Evolutionary conservation across 2,888 invertebrate genomes (phyloP).

Genomic region (Apodemia duryi): DNA sequence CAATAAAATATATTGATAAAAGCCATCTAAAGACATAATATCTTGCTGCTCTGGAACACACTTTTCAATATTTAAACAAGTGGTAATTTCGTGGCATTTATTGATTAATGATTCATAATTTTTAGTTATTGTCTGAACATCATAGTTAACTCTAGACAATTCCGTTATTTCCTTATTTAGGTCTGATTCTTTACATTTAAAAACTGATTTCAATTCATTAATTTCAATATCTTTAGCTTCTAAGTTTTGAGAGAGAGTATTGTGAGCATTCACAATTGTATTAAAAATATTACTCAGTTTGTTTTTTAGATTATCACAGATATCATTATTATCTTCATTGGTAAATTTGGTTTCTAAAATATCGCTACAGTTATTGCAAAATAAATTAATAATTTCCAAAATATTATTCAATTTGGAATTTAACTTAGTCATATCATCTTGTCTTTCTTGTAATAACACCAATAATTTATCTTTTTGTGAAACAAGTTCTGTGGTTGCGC

Average conservation of each 20-base stretch:
- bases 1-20: conserved; percentile 40
- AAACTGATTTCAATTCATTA: conserved; percentile 25
- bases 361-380: conserved; percentile 26
- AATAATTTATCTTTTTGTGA: conserved; percentile 38
- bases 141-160: conserved; percentile 21
- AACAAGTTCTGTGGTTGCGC: conserved; percentile 36
- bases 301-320: conserved; percentile 23
- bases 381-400: conserved; percentile 30
- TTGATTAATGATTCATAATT: conserved; percentile 40
- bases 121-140: conserved; percentile 33
- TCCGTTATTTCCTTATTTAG: conserved; percentile 16
- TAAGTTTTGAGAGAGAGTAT: conserved; percentile 27
- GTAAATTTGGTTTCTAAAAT: conserved; percentile 18
- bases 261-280: conserved; percentile 25
- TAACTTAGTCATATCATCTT: conserved; percentile 23
- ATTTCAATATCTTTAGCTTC: conserved; percentile 35
- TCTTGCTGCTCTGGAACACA: conserved; percentile 28
- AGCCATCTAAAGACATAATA: conserved; percentile 28
- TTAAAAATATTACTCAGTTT: conserved; percentile 31
- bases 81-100: conserved; percentile 37
- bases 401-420: conserved; percentile 29
- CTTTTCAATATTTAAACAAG: conserved; percentile 37
- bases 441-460: conserved; percentile 25
- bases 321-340: conserved; percentile 16
- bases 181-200: conserved; percentile 22